Evolutionary conservation across 2,797 vertebrate species (phyloP), one percentile per base, ranked within the genome.

Genomic region (Dendrocincla tyrannina): DNA sequence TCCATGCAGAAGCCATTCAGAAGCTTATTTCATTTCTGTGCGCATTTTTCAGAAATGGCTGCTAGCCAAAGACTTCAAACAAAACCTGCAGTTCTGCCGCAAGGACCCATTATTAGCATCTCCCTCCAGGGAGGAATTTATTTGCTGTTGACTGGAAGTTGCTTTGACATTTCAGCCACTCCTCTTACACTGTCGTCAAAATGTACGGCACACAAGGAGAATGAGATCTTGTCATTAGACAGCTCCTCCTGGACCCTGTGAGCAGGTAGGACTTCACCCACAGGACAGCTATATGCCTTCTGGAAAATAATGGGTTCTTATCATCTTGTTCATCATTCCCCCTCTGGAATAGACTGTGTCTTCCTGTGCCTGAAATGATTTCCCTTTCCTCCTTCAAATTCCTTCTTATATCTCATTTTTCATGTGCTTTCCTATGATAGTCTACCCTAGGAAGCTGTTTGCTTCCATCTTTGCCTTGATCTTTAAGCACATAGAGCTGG

Each of bases 111-210:
- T 92, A 91, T 83, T 89, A 88, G 35, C 66, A 87, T 78, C 67
- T 91, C 87, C 70, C 94, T 92, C 87, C 28, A 64, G 68, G 75
- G 66, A 82, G 46, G 74, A 83, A 87, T 87, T 95, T 91, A 46
- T 85, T 89, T 84, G 50, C 77, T 62, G 19, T 60, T 89, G 77
- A 84, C 76, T 91, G 77, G 84, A 96, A 88, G 73, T 69, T 85
- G 47, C 46, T 93, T 77, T 88, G 55, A 63, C 24, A 42, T 87
- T 91, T 92, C 76, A 93, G 64, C 50, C 74, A 52, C 50, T 92
- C 67, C 67, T 87, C 67, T 92, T 88, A 77, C n/a, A 17, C n/a
- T 67, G 60, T 62, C 91, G 91, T 74, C 83, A 89, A 93, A 95
- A 49, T 0, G 11, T 62, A 28, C 35, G 42, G 23, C 63, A 46